Conservation (phyloP, 2,888 invertebrate genomes). For the Acholoe squamosa region DNA sequence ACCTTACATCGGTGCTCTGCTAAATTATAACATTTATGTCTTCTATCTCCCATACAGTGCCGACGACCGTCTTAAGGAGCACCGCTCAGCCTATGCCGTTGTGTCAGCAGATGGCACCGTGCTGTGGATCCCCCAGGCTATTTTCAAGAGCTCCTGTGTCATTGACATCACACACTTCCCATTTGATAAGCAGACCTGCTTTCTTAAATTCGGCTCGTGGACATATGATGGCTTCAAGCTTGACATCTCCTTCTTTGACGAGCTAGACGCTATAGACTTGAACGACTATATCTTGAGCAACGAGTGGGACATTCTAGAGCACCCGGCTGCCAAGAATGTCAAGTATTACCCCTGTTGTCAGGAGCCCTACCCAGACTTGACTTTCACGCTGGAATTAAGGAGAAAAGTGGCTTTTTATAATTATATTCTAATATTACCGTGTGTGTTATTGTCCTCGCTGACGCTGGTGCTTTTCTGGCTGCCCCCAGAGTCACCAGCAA, state of each 20-base stretch:
- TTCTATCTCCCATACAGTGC: constrained; percentile 76
- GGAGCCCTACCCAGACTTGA: constrained; percentile 81
- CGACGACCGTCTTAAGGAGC: constrained; percentile 81
- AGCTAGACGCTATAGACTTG: constrained; percentile 68
- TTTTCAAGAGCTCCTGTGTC: constrained; percentile 82
- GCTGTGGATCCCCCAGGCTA: constrained; percentile 80
- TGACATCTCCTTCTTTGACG: constrained; percentile 73
- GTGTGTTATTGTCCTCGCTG: constrained; percentile 82
- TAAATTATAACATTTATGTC: background rate
- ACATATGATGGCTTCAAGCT: constrained; percentile 81
- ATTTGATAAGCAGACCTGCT: constrained; percentile 82
- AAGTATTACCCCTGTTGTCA: constrained; percentile 80
- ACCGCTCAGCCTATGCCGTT: constrained; percentile 81
- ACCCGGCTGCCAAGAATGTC: constrained; percentile 77
- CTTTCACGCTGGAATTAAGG: constrained; percentile 78
- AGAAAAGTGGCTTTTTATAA: constrained; percentile 77
- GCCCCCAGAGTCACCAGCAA: constrained; percentile 83
- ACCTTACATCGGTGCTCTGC: no score
- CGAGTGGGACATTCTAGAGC: constrained; percentile 80
- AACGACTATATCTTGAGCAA: constrained; percentile 81
- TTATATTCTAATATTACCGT: constrained; percentile 83
- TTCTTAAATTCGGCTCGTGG: constrained; percentile 83
- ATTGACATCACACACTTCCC: constrained; percentile 82
- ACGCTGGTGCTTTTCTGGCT: constrained; percentile 84
- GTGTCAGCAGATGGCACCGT: constrained; percentile 77